Percentiles rank a stretch among this genome's conserved stretches.
These are phyloP conservation scores for Drosophila chauvacae DNA, from an alignment of 1,140 invertebrate genomes.

Conservation along the genomic window DNA sequence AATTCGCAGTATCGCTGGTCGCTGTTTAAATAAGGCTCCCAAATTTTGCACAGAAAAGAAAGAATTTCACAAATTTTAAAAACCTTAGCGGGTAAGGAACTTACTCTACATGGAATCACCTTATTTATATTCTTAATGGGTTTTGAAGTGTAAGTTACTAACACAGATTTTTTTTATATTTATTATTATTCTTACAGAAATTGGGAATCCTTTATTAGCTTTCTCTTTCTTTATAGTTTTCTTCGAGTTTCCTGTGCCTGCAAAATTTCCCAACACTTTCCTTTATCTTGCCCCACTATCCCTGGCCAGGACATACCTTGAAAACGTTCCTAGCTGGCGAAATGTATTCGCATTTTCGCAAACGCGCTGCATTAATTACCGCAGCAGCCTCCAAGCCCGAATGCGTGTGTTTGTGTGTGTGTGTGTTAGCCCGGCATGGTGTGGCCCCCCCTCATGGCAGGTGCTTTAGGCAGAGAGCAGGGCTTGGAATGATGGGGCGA, in stretches of 20 bases:
- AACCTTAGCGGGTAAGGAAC: too few relatives aligned
- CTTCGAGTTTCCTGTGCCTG: not conserved
- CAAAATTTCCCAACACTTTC: not conserved
- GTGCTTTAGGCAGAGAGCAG: slow-evolving; percentile 55
- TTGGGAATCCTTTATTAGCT: accelerated
- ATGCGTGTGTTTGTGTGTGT: slow-evolving; percentile 37
- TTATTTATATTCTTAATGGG: too few relatives aligned
- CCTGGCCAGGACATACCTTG: slow-evolving; percentile 49
- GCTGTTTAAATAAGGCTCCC: too few relatives aligned
- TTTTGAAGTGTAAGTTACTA: too few relatives aligned
- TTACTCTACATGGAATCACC: too few relatives aligned
- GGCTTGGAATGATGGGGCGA: not conserved
- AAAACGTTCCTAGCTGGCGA: slow-evolving; percentile 61
- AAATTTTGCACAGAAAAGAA: too few relatives aligned
- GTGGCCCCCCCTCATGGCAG: slow-evolving; percentile 30
- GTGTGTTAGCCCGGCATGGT: slow-evolving; percentile 38
- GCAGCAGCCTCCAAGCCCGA: slow-evolving; percentile 66
- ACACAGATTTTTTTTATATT: too few relatives aligned
- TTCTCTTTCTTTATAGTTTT: too few relatives aligned
- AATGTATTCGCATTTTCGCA: slow-evolving; percentile 82
- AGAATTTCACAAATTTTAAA: too few relatives aligned
- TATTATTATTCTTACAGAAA: too few relatives aligned
- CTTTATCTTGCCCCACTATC: slow-evolving; percentile 7
- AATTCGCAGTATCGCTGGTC: too few relatives aligned
- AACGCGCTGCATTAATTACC: slow-evolving; percentile 82